A percentile compares a stretch with the other conserved stretches of the same genome.
Evolutionary conservation across 2,888 invertebrate species (phyloP).

Genomic region (Ptilodon capucinus): DNA sequence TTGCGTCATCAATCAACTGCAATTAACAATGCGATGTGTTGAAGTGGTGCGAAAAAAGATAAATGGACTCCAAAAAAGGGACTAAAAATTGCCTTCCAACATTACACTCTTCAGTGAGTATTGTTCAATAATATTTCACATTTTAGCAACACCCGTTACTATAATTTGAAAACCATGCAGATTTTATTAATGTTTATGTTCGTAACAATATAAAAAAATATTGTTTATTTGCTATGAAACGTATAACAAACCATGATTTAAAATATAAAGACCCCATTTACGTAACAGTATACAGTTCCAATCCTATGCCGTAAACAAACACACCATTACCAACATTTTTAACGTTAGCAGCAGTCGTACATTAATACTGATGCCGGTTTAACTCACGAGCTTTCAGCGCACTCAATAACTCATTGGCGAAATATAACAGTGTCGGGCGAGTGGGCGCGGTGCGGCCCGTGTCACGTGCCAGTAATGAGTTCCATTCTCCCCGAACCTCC

Average conservation of each 20-base stretch:
- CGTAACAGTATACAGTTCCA: background rate
- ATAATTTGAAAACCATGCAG: no score
- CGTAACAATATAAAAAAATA: no score
- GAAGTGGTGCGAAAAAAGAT: slow-evolving; percentile 21
- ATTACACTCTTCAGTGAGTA: no score
- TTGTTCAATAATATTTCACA: no score
- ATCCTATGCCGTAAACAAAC: background rate
- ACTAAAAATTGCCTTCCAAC: no score
- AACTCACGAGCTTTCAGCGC: slow-evolving; percentile 70
- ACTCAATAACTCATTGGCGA: slow-evolving; percentile 81
- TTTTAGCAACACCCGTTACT: no score
- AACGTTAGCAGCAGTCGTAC: slow-evolving; percentile 42
- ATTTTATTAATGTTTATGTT: no score
- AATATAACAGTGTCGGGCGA: slow-evolving; percentile 63
- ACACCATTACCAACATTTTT: slow-evolving; percentile 15
- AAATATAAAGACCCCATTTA: no score
- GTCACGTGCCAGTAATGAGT: slow-evolving; percentile 82
- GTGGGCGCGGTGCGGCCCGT: slow-evolving; percentile 62
- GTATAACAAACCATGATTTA: no score
- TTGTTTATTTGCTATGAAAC: no score
- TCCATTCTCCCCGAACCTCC: slow-evolving; percentile 59
- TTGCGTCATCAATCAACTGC: slow-evolving; percentile 75
- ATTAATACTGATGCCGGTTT: slow-evolving; percentile 55
- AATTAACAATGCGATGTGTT: slow-evolving; percentile 58
- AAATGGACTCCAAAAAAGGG: background rate